Conservation (phyloP, 2,888 invertebrate species). For the Synanthedon formicaeformis region DNA sequence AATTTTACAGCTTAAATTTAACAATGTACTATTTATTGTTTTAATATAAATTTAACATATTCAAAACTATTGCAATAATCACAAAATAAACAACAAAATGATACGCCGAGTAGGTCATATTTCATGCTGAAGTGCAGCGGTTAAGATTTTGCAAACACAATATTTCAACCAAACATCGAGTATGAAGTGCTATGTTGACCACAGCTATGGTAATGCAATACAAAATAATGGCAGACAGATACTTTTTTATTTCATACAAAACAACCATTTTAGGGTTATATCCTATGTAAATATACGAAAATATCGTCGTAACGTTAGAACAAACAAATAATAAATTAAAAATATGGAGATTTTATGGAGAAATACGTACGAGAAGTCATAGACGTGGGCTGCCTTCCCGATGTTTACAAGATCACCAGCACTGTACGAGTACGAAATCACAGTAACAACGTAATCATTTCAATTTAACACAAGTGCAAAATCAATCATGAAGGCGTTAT, state of each 20-base stretch:
- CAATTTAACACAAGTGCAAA: slow-evolving; percentile 39
- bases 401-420: slow-evolving; percentile 62
- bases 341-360: slow-evolving; percentile 22
- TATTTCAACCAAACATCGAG: not conserved
- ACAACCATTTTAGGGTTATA: slow-evolving; percentile 41
- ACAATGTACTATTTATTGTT: not conserved
- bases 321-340: slow-evolving; percentile 24
- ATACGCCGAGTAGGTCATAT: not conserved
- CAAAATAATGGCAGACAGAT: slow-evolving; percentile 29
- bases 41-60: not conserved
- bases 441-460: slow-evolving; percentile 45
- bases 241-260: slow-evolving; percentile 31
- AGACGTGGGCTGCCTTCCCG: slow-evolving; percentile 66
- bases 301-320: slow-evolving; percentile 12
- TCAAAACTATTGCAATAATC: not conserved
- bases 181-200: not conserved
- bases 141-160: not conserved
- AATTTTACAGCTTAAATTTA: slow-evolving; percentile 7
- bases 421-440: slow-evolving; percentile 43
- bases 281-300: slow-evolving; percentile 19
- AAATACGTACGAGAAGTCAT: slow-evolving; percentile 68
- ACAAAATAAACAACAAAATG: not conserved
- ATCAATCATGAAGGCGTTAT: slow-evolving; percentile 29
- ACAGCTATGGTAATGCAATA: slow-evolving; percentile 5
- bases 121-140: not conserved